Base-by-base conservation (phyloP, 2,113 vertebrate genomes). In the Crotalus tigris region DNA sequence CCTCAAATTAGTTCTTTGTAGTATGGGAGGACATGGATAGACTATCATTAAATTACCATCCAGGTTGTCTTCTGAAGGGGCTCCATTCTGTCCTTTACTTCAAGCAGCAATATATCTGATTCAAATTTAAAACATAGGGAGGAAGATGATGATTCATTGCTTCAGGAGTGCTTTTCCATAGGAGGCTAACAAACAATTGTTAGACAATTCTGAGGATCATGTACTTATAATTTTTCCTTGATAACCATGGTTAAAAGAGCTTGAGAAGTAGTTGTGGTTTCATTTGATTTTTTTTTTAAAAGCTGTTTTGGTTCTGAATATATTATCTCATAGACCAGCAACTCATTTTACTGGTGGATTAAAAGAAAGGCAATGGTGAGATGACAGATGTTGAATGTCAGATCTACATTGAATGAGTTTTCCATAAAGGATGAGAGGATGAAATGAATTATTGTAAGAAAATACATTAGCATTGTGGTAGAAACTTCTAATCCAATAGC, bases 361-460 rank as follows among this genome's bases (percentile, higher is more conserved):
- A 58, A 29, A 85, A n/a, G 49, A 92, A 92, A 54, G 21, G 15
- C 17, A 39, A 53, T 29, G 69, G 44, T 54, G n/a, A 53, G 44
- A 59, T 49, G 26, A 46, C 49, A 53, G 44, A 86, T n/a, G 17
- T 29, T 87, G 54, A 29, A 46, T 13, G 29, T n/a, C 55, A 58
- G 86, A 33, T n/a, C 55, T 23, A 39, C 9, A 44, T 2, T 92
- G 58, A 88, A 88, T 39, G 23, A 61, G 19, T 49, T 29, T 88
- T 90, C 9, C 46, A 29, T 51, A 24, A 33, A 90, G 39, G 61
- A 69, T 5, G 0, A 55, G 88, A 94, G 0, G 90, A 95, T 88
- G 86, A 94, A 93, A 91, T 94, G 92, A 94, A 90, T 33, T 92
- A 87, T 87, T 51, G 64, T 54, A 64, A 94, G 33, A 97, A 96